Evolutionary conservation across 2,888 invertebrate genomes (phyloP).

Genomic region (Mesorhabditis spiculigera): DNA sequence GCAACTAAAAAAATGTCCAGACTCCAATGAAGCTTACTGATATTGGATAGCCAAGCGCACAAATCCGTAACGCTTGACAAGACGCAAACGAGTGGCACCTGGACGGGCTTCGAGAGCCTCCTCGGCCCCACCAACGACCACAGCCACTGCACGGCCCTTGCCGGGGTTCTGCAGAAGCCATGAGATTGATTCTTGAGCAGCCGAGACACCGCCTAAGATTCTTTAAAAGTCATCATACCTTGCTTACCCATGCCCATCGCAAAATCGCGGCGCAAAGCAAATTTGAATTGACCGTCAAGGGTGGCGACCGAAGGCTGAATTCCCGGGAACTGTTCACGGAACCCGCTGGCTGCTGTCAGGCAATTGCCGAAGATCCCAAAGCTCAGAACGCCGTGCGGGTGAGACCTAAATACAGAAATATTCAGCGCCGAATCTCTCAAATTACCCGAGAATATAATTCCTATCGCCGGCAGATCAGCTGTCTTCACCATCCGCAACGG

Average conservation of each 20-base stretch:
- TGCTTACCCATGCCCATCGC: slow-evolving; percentile 65
- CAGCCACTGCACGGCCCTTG: slow-evolving; percentile 20
- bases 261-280: slow-evolving; percentile 74
- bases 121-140: slow-evolving; percentile 37
- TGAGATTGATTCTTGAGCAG: slow-evolving; percentile 39
- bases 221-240: not conserved
- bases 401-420: slow-evolving; percentile 71
- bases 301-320: slow-evolving; percentile 66
- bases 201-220: slow-evolving; percentile 32
- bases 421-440: not conserved
- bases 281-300: slow-evolving; percentile 72
- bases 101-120: slow-evolving; percentile 47
- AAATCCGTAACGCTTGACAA: slow-evolving; percentile 44
- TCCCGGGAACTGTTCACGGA: slow-evolving; percentile 60
- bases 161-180: slow-evolving; percentile 42
- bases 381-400: slow-evolving; percentile 85
- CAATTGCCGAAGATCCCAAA: slow-evolving; percentile 78
- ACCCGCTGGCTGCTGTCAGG: slow-evolving; percentile 68
- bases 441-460: slow-evolving; percentile 42
- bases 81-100: slow-evolving; percentile 35
- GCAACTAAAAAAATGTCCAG: slow-evolving; percentile 43
- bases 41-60: slow-evolving; percentile 47
- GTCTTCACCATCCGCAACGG: slow-evolving; percentile 80
- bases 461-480: slow-evolving; percentile 72
- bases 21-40: slow-evolving; percentile 29